These are phyloP conservation scores for Venusia cambrica DNA, from an alignment of 2,888 invertebrate genomes.

Conservation along the genomic window DNA sequence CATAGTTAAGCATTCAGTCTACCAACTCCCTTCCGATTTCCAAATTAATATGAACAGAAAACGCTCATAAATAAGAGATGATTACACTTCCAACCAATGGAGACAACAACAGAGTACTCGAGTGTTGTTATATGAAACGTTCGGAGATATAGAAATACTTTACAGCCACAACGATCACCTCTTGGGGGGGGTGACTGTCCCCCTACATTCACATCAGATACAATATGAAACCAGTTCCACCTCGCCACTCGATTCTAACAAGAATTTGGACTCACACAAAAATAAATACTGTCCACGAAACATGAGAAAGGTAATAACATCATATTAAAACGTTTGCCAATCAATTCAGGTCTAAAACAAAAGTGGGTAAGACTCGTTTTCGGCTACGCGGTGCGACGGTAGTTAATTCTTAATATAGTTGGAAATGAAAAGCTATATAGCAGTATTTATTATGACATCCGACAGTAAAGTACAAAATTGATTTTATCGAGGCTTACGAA, in stretches of 20 bases:
- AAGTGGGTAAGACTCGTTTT: constrained; percentile 55
- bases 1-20: background rate
- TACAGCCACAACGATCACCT: constrained; percentile 60
- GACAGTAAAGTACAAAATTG: constrained; percentile 75
- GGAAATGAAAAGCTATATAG: constrained; percentile 62
- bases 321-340: constrained; percentile 51
- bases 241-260: constrained; percentile 71
- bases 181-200: constrained; percentile 70
- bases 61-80: too few species aligned
- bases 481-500: constrained; percentile 64
- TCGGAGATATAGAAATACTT: constrained; percentile 57
- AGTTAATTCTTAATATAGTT: constrained; percentile 56
- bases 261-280: constrained; percentile 76
- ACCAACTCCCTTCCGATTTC: too few species aligned
- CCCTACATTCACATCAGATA: constrained; percentile 68
- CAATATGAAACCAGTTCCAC: constrained; percentile 69
- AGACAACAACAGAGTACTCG: constrained; percentile 34
- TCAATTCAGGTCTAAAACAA: constrained; percentile 52
- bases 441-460: constrained; percentile 76
- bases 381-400: constrained; percentile 37
- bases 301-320: constrained; percentile 68
- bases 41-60: too few species aligned
- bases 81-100: constrained; percentile 24
- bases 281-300: constrained; percentile 77
- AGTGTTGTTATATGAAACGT: constrained; percentile 50